Base-by-base conservation (phyloP, 1,140 invertebrate species). In the Drosophila persimilis region DNA sequence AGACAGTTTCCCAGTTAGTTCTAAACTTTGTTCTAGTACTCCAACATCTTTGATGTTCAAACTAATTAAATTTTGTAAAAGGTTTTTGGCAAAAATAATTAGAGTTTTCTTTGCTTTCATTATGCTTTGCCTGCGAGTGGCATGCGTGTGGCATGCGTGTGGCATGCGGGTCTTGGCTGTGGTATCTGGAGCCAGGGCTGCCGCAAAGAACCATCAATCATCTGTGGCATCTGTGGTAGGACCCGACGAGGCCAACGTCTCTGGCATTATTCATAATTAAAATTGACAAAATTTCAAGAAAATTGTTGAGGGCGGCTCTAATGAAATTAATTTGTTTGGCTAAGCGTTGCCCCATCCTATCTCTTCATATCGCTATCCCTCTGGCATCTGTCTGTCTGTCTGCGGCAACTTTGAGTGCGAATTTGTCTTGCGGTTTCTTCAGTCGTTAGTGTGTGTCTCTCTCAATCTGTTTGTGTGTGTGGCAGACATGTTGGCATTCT, bases 211-310 rank as follows among this genome's bases (percentile, higher is more conserved):
- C 81, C 83, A 88, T 86, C 71, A 81, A 88, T 86, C 83, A 85
- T 58, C 67, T 69, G 66, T 15, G 74, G 65, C 54, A 59, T 54
- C 56, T 81, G 73, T 43, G 81, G 72, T 44, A 61, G 56, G 15
- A 24, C 53, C 46, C 20, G 50, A 39, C 46, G 41, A 44, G 48
- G 43, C 39, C 31, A 22, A 63, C 29, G 22, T 15, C 52, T 48
- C 31, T 31, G 66, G 46, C 81, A 88, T 78, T 81, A 88, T 86
- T 86, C 70, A 85, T 85, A 81, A 86, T 86, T 85, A 86, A 85
- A 81, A 81, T 81, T 73, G 74, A 85, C 73, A 72, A 86, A 65
- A 74, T 77, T 69, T 66, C 61, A 35, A 48, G 45, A 62, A 55
- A 59, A 76, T 57, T 65, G 24, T 39, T 26, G 31, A 13, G 17